Evolutionary conservation across 64 coral and sea anemone genomes (phyloP), one percentile per base, ranked within the genome.

Genomic region (Catalaphyllia jardinei): DNA sequence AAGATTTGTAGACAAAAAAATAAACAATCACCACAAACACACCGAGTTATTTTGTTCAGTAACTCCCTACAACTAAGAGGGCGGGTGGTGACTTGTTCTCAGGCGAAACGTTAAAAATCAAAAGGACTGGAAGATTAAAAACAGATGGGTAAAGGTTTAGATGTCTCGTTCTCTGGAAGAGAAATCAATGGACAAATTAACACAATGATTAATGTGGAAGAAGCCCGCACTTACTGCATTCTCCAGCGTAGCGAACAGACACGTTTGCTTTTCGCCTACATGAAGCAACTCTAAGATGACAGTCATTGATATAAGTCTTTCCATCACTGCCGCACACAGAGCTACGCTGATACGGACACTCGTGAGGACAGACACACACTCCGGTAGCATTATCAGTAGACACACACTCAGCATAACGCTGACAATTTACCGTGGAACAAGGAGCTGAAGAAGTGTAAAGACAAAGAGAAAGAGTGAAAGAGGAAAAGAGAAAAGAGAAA

Each of bases 291-390:
- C 42, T 67, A 8, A 85, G 24, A 4, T 85, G 81, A 46, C 97
- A 99, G 60, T 99, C 93, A 51, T 85, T 99, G 4, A 88, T 62
- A 54, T 95, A 99, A 10, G 94, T 95, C 19, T 86, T 92, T 22
- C 97, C 97, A 63, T 99, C 90, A 74, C 74, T 91, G 18, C 88
- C 97, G 86, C 97, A 99, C 2, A 99, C 72, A 12, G 63, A 88
- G 25, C 89, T 60, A 49, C 5, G 22, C 12, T 88, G 52, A 15
- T 24, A 75, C 14, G 88, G 88, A 81, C 97, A 99, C 27, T 62
- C 88, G 9, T 60, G 81, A 8, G 83, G 84, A 51, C 97, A 99
- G 46, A 90, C 74, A 86, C 97, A 99, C 33, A 55, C 80, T 19
- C 77, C 88, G 50, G 67, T 80, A 0, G 94, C 79, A 0, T 33